Base-by-base conservation (phyloP, 2,888 invertebrate species). In the Parnassius apollo region DNA sequence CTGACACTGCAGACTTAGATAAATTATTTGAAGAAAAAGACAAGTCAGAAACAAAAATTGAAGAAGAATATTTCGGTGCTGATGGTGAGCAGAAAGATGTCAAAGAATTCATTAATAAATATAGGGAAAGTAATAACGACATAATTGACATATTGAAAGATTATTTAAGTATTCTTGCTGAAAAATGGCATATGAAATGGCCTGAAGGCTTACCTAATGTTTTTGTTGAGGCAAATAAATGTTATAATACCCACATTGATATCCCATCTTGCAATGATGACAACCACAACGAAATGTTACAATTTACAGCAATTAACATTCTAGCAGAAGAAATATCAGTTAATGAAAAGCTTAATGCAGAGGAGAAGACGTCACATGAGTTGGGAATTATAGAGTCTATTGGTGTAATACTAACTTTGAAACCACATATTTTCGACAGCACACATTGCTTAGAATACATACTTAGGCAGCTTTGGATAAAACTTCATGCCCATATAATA, bases 111-210 rank as follows among this genome's bases (percentile, higher is more conserved):
- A 93, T 96, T 72, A 90, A 85, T 60, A 89, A 93, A 73, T 93
- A 93, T 70, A 91, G 93, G 67, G 92, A 93, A 71, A 85, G 85
- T 53, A 89, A 86, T 71, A 88, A 86, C 70, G 94, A 94, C 75
- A 93, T 93, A 2, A 92, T 94, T 69, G 92, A 93, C 57, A 90
- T 95, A 69, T 80, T 95, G 9, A 93, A 93, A 66, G 93, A 93
- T 59, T 94, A 92, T 75, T 89, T 95, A 0, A 84, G 85, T 71
- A 86, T 92, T 69, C 80, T 96, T 59, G 87, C 93, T 9, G 83
- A 82, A 8, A 93, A 95, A 71, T 95, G 95, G 94, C 88, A 88
- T 70, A 74, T 89, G 9, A 92, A 93, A 66, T 96, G 96, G 96
- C 95, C 96, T 0, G 82, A 91, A 64, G 92, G 91, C 54, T 84